Evolutionary conservation across 2,113 vertebrate genomes (phyloP), one percentile per base, ranked within the genome.

Genomic region (Tyto alba): DNA sequence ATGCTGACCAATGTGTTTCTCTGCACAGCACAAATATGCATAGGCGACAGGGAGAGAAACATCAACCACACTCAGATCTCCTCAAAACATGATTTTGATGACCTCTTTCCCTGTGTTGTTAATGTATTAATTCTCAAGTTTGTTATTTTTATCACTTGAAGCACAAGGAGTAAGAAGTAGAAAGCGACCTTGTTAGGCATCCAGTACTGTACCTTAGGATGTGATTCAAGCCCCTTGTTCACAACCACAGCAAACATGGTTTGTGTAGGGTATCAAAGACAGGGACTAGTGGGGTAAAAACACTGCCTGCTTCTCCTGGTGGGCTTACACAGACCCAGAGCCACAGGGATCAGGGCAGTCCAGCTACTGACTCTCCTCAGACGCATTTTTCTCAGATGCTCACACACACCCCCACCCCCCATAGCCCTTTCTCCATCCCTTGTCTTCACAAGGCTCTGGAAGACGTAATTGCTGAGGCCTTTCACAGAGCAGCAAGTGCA

Each of bases 1-100:
- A 0, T 12, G 47, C 34, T 78, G 79, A 29, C 36, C 55, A 53
- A 69, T 3, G 2, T 14, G 10, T 47, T 74, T 47, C 30, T 5
- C 4, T 55, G 43, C 52, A 11, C 2, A 7, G 15, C 9, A 11
- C 55, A 66, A 64, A 64, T 23, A 41, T 1, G 0, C 6, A 5
- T 2, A 67, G 7, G 2, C 30, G 77, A 29, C 4, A 10, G 30
- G 32, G 74, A 84, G 7, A 66, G 47, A 60, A 73, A n/a, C 10
- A 12, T 12, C 29, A 64, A 26, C 29, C 9, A 47, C 38, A 38
- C 21, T 7, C 26, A 66, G 9, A 62, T 27, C 56, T 52, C 36
- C 66, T 78, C 38, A 41, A 60, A 69, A 64, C 0, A 0, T 12
- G 7, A 73, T 11, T 63, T 48, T 43, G 17, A 26, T 76, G 63